Conservation (phyloP, 1,140 invertebrate genomes). For the Scaptomyza pallida region DNA sequence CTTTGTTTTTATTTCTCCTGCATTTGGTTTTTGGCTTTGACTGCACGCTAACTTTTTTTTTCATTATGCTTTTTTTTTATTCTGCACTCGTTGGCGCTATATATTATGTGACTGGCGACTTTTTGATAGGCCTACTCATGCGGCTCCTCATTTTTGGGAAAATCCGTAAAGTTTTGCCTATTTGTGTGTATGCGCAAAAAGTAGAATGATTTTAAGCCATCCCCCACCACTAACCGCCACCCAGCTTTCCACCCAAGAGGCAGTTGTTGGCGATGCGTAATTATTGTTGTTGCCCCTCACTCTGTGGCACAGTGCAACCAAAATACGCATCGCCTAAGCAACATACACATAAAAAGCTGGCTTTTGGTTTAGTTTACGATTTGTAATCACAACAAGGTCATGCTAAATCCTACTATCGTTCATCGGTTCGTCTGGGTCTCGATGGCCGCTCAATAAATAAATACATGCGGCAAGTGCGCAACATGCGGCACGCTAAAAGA, state of each 20-base stretch:
- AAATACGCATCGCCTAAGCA: background rate
- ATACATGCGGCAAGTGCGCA: slow-evolving; percentile 18
- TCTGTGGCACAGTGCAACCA: slow-evolving; percentile 54
- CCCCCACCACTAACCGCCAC: background rate
- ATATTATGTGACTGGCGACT: slow-evolving; percentile 76
- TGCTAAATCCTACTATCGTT: too few species aligned
- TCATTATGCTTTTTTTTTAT: slow-evolving; percentile 41
- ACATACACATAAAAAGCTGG: too few species aligned
- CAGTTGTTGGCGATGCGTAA: slow-evolving; percentile 53
- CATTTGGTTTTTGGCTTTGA: slow-evolving; percentile 27
- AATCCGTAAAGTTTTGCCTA: slow-evolving; percentile 78
- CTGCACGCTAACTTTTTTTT: slow-evolving; percentile 18
- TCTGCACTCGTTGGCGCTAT: slow-evolving; percentile 51
- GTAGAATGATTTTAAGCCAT: background rate
- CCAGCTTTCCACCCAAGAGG: background rate
- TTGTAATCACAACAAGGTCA: too few species aligned
- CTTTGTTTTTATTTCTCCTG: slow-evolving; percentile 6
- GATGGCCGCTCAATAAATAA: too few species aligned
- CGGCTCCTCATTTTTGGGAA: slow-evolving; percentile 63
- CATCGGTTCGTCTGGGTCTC: too few species aligned
- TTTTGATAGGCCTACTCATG: slow-evolving; percentile 80
- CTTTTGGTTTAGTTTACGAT: too few species aligned
- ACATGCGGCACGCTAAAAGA: too few species aligned
- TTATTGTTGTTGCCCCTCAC: slow-evolving; percentile 32
- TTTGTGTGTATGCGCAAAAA: slow-evolving; percentile 41